A percentile compares a stretch with the other conserved stretches of the same genome.
Conservation (phyloP, 2,888 invertebrate species). For the Deilephila porcellus region DNA sequence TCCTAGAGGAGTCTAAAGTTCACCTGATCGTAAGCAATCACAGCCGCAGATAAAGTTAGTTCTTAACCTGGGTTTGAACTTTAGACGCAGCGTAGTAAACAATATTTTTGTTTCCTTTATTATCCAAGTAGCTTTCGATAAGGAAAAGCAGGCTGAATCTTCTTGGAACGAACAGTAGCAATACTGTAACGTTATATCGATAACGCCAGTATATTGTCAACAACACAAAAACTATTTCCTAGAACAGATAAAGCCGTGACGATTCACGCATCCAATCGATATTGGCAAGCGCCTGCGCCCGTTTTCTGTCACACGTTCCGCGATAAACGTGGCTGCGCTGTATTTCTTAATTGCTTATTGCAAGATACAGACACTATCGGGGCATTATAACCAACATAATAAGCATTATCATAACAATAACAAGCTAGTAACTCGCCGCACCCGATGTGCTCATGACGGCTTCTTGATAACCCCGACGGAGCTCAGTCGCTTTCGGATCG, state of each 20-base stretch:
- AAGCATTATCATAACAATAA: slow-evolving; percentile 83
- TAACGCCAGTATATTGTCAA: slow-evolving; percentile 36
- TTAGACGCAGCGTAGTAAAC: too few species aligned
- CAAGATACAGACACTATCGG: slow-evolving; percentile 79
- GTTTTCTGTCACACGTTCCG: slow-evolving; percentile 61
- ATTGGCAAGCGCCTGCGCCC: slow-evolving; percentile 57
- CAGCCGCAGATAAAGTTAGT: too few species aligned
- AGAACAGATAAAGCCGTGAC: slow-evolving; percentile 59
- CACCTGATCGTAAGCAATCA: too few species aligned
- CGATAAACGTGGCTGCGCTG: slow-evolving; percentile 65
- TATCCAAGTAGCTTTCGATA: too few species aligned
- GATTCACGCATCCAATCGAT: slow-evolving; percentile 54
- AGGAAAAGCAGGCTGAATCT: neutral
- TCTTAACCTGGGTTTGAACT: too few species aligned
- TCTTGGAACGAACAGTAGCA: too few species aligned
- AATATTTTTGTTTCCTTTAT: too few species aligned
- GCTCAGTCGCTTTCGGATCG: slow-evolving; percentile 56
- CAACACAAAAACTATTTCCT: slow-evolving; percentile 52
- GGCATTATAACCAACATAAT: slow-evolving; percentile 80
- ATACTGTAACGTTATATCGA: neutral
- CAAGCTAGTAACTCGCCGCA: slow-evolving; percentile 73
- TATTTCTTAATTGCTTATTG: slow-evolving; percentile 80
- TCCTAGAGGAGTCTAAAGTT: too few species aligned
- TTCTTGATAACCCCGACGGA: slow-evolving; percentile 56
- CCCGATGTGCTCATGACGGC: slow-evolving; percentile 63